Base-by-base conservation (phyloP, 1,140 invertebrate genomes). In the Hermatobates lingyangjiaoensis region DNA sequence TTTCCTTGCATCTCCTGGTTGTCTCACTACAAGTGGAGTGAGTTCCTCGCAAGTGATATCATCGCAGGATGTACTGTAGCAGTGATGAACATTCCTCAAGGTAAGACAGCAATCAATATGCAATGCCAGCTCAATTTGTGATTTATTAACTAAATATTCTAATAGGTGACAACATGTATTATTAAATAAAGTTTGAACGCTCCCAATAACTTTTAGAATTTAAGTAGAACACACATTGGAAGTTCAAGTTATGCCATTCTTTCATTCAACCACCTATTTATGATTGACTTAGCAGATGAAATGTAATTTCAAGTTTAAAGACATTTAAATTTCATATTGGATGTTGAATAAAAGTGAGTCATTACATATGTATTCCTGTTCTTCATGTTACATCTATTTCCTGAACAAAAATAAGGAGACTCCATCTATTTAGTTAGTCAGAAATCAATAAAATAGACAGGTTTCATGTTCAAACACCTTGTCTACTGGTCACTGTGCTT, bases 11-110 rank as follows among this genome's bases (percentile, higher is more conserved):
- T 52, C 18, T 46, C 20, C n/a, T 58, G 57, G 57, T 21, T 58
- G 2, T 48, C 44, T 14, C 20, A 39, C 5, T 61, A 61, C 49
- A 51, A 59, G 2, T 60, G 58, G 58, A 58, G 57, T 38, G 54
- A 58, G 25, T 59, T 57, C 44, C 46, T 60, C 2, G 39, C 55
- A 5, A 59, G 58, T 50, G 77, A 80, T 62, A 47, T 77, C 2
- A 62, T 77, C 2, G 70, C 74, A 45, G 75, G 75, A 20, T 63
- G 74, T 46, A 86, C 82, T 1, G 79, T 84, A 2, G 79, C 78
- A 12, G 72, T 86, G 30, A 79, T 87, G 74, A 79, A 87, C 59
- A 81, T 87, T 52, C 83, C 82, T n/a, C 83, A 87, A 74, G 81
- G 78, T 76, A 63, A 60, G 56, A n/a, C n/a, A n/a, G n/a, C n/a